phyloP scores from a whole-genome alignment of 2,797 vertebrate genomes.

The Eulemur albifrons region DNA sequence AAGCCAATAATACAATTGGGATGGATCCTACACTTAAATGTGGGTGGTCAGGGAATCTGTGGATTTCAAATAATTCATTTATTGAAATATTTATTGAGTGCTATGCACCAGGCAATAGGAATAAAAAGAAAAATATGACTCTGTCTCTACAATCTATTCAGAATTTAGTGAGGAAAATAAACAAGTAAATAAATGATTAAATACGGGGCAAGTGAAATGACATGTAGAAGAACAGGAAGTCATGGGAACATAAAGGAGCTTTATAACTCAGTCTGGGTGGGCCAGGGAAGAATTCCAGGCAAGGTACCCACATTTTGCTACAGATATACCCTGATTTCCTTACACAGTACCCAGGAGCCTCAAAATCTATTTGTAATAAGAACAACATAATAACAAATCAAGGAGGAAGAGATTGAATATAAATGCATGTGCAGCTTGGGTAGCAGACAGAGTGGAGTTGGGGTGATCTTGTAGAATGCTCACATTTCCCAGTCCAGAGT shows the following conservation, averaged over 20 bases:
- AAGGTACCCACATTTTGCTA: background rate
- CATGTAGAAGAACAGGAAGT: background rate
- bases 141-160: background rate
- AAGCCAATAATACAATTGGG: slow-evolving; percentile 35
- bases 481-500: background rate
- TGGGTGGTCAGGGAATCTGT: slow-evolving; percentile 39
- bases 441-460: no score
- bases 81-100: slow-evolving; percentile 24
- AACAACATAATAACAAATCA: background rate
- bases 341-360: background rate
- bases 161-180: background rate
- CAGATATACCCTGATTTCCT: background rate
- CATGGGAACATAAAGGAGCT: background rate
- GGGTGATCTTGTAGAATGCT: background rate
- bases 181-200: background rate
- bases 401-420: background rate
- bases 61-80: slow-evolving; percentile 21
- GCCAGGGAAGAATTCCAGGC: background rate
- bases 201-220: background rate
- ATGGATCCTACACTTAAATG: slow-evolving; percentile 37
- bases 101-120: background rate
- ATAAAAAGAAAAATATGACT: background rate
- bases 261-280: background rate
- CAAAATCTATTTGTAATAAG: background rate
- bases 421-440: background rate